Evolutionary conservation across 2,797 vertebrate species (phyloP).

Genomic region (Vipera ursinii): DNA sequence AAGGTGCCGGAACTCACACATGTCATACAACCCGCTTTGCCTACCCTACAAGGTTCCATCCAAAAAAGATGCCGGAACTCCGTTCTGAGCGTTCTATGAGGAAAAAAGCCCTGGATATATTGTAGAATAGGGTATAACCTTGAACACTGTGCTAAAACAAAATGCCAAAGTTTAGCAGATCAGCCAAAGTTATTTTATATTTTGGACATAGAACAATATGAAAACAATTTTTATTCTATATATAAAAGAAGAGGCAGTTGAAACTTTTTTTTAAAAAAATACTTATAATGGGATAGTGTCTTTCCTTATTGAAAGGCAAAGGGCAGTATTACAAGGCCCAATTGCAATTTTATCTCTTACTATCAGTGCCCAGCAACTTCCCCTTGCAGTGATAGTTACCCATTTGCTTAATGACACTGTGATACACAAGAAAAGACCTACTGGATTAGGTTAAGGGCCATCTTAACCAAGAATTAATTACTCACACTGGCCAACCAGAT

Average conservation of each 20-base stretch:
- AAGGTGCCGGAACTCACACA: too few species aligned
- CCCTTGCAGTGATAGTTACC: not conserved
- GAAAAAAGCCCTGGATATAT: not conserved
- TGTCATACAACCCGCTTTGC: too few species aligned
- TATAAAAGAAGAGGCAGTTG: not conserved
- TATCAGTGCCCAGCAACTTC: not conserved
- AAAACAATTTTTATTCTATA: not conserved
- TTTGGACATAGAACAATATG: not conserved
- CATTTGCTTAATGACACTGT: not conserved
- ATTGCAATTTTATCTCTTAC: not conserved
- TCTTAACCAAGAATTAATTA: not conserved
- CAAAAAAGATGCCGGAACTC: too few species aligned
- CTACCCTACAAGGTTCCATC: too few species aligned
- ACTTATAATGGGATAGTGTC: not conserved
- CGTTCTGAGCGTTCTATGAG: too few species aligned
- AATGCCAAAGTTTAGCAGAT: not conserved
- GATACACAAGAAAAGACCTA: not conserved
- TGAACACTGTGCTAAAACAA: not conserved
- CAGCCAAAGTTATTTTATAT: not conserved
- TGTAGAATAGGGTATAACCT: not conserved
- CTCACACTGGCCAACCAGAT: not conserved
- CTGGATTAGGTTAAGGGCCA: not conserved
- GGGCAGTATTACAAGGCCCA: not conserved
- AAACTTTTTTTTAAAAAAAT: not conserved
- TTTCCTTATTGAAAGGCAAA: not conserved